Conservation (phyloP, 2,797 vertebrate species). For the Choloepus didactylus region DNA sequence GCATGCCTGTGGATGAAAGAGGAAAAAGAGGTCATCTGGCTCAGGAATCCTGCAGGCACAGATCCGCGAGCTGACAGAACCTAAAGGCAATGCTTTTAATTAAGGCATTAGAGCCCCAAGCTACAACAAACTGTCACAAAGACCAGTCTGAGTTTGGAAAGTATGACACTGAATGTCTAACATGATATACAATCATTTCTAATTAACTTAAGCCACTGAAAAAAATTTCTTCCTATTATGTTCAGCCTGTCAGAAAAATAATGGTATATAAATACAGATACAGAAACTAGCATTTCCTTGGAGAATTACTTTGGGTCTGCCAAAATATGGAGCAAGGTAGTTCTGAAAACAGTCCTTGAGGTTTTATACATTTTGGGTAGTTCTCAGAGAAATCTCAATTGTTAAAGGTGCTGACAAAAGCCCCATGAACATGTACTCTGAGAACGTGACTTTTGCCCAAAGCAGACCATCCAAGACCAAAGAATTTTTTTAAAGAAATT, state of each 20-base stretch:
- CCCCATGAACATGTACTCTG: background rate
- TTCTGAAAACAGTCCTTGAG: background rate
- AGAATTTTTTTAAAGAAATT: slow-evolving; percentile 23
- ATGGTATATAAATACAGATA: background rate
- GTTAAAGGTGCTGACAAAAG: background rate
- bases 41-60: background rate
- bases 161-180: background rate
- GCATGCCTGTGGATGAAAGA: background rate
- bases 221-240: slow-evolving; percentile 46
- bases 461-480: background rate
- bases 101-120: background rate
- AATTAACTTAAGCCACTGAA: slow-evolving; percentile 15
- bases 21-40: background rate
- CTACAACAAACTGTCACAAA: background rate
- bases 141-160: background rate
- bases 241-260: slow-evolving; percentile 34
- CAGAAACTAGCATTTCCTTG: background rate
- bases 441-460: background rate
- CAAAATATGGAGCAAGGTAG: background rate
- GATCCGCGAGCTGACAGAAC: background rate
- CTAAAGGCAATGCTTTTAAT: slow-evolving; percentile 12
- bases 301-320: slow-evolving; percentile 12
- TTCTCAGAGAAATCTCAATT: background rate
- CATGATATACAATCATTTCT: slow-evolving; percentile 17
- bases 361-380: background rate